Conservation (phyloP, 1,140 invertebrate species). For the Heliconius congener region DNA sequence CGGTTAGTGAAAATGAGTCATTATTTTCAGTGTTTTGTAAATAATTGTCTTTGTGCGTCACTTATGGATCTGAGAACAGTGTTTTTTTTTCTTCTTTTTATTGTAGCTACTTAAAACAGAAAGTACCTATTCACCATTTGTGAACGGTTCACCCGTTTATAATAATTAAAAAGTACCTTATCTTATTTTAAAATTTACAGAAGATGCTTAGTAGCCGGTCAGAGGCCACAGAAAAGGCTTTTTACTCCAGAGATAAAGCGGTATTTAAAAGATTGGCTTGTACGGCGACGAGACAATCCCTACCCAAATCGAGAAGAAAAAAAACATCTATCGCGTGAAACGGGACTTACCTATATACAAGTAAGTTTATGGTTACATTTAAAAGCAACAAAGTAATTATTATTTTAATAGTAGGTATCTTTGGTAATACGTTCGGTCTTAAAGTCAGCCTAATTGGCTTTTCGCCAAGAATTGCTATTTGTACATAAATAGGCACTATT, state of each 20-base stretch:
- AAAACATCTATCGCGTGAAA: constrained; percentile 85
- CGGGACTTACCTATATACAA: constrained; percentile 87
- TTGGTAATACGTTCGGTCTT: constrained; percentile 57
- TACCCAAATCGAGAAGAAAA: constrained; percentile 88
- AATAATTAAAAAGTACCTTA: neutral
- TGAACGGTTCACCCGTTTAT: neutral
- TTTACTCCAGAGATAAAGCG: constrained; percentile 89
- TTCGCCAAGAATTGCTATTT: constrained; percentile 74
- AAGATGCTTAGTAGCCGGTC: constrained; percentile 81
- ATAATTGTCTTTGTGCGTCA: constrained; percentile 76
- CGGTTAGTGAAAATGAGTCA: constrained; percentile 77
- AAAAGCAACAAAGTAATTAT: constrained; percentile 17
- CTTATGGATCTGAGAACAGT: constrained; percentile 40
- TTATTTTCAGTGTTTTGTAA: constrained; percentile 62
- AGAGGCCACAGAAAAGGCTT: constrained; percentile 84
- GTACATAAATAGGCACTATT: constrained; percentile 79
- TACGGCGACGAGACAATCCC: constrained; percentile 86
- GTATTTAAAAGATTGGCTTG: constrained; percentile 87
- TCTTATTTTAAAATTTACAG: constrained; percentile 59
- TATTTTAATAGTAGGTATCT: constrained; percentile 43
- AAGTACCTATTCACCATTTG: neutral
- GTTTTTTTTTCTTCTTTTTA: constrained; percentile 41
- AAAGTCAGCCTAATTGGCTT: constrained; percentile 73
- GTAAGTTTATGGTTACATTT: constrained; percentile 63
- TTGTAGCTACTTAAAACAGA: constrained; percentile 13